A percentile compares a stretch with the other conserved stretches of the same genome.
Conservation (phyloP, 2,797 vertebrate genomes). For the Danio choprae region DNA sequence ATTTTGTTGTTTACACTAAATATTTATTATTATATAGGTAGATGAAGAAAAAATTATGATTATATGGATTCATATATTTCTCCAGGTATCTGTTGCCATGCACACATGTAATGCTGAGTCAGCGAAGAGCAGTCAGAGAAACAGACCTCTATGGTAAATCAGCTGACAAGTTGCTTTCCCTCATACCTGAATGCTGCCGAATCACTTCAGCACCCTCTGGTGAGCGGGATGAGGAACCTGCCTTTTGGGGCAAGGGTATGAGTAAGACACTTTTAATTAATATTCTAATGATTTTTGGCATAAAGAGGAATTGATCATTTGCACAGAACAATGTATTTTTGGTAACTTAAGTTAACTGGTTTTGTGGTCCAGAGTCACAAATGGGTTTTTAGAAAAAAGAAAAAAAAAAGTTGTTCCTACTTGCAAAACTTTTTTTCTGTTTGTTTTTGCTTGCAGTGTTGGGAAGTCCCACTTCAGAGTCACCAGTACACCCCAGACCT, state of each 20-base stretch:
- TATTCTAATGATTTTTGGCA: too few relatives aligned
- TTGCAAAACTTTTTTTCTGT: neutral
- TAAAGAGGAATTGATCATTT: too few relatives aligned
- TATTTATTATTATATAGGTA: neutral
- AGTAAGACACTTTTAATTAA: neutral
- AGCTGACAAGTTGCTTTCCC: constrained; percentile 92
- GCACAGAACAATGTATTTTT: too few relatives aligned
- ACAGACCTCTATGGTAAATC: constrained; percentile 92
- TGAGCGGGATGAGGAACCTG: constrained; percentile 82
- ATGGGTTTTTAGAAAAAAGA: neutral
- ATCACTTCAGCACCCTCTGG: constrained; percentile 68
- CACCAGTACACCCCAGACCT: constrained; percentile 80
- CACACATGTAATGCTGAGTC: constrained; percentile 97
- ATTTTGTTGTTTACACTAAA: neutral
- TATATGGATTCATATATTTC: neutral
- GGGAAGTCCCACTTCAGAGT: constrained; percentile 84
- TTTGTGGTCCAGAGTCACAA: too few relatives aligned
- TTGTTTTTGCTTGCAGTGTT: constrained; percentile 70
- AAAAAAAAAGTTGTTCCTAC: neutral
- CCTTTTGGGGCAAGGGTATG: constrained; percentile 88
- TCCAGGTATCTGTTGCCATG: constrained; percentile 95
- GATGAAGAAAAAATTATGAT: neutral
- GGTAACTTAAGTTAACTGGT: too few relatives aligned
- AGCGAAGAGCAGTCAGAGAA: constrained; percentile 91
- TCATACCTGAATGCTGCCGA: constrained; percentile 93